Evolutionary conservation across 1,140 invertebrate genomes (phyloP).

Genomic region (Maconellicoccus hirsutus): DNA sequence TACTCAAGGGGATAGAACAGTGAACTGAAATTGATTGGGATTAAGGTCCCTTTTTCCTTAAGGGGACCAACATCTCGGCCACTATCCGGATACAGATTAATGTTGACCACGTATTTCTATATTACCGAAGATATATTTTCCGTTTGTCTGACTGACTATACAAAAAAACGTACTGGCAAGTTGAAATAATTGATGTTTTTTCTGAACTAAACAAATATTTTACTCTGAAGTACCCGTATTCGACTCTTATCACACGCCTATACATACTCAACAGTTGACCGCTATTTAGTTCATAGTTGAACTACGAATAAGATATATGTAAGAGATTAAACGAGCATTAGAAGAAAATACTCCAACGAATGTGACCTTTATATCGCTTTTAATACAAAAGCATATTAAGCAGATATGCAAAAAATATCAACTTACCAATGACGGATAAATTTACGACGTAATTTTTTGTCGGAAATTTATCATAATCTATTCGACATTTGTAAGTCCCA

Average conservation of each 20-base stretch:
- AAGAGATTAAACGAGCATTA: no score
- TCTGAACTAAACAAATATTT: background rate
- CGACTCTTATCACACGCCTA: background rate
- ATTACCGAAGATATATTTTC: background rate
- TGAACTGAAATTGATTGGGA: slow-evolving; percentile 8
- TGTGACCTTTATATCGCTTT: no score
- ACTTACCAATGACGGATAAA: slow-evolving; percentile 70
- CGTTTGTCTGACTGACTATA: background rate
- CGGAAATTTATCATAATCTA: slow-evolving; percentile 74
- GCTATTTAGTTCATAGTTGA: no score
- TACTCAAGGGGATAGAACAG: background rate
- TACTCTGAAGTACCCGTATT: background rate
- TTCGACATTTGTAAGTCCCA: slow-evolving; percentile 66
- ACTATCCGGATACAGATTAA: slow-evolving; percentile 3
- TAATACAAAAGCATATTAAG: no score
- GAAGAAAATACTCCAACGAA: no score
- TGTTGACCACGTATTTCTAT: slow-evolving; percentile 4
- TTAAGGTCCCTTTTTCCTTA: background rate
- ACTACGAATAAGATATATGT: background rate
- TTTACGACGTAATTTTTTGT: slow-evolving; percentile 74
- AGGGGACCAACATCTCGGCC: background rate
- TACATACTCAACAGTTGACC: background rate
- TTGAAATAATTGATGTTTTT: background rate
- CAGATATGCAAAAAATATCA: no score
- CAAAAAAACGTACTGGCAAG: background rate